Evolutionary conservation across 2,113 vertebrate species (phyloP).

Genomic region (Hoplias malabaricus): DNA sequence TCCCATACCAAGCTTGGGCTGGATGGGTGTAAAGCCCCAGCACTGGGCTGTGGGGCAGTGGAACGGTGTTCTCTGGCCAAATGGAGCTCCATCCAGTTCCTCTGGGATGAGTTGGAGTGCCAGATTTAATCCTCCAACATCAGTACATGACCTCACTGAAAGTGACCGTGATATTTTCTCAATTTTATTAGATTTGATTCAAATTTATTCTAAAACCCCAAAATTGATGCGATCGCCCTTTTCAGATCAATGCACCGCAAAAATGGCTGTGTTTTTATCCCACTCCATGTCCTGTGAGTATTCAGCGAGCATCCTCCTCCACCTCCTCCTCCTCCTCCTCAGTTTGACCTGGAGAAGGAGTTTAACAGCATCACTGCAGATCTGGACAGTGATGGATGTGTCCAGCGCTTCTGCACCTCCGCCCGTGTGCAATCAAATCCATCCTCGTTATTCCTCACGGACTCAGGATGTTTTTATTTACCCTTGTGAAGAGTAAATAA

Average conservation of each 20-base stretch:
- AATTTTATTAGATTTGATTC: not conserved
- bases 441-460: slow-evolving; percentile 5
- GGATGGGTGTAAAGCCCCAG: too few species aligned
- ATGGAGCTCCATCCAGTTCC: too few species aligned
- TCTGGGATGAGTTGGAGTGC: too few species aligned
- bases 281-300: not conserved
- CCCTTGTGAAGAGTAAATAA: slow-evolving; percentile 2
- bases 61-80: too few species aligned
- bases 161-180: too few species aligned
- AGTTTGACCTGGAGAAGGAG: not conserved
- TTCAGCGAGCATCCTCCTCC: slow-evolving; percentile 19
- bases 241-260: not conserved
- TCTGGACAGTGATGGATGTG: slow-evolving; percentile 22
- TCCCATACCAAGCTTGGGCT: too few species aligned
- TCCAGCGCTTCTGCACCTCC: not conserved
- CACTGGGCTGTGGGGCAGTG: too few species aligned
- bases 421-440: slow-evolving; percentile 10
- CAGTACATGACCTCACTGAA: too few species aligned
- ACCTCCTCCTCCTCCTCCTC: slow-evolving; percentile 22
- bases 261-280: not conserved
- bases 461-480: slow-evolving; percentile 16
- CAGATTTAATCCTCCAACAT: too few species aligned
- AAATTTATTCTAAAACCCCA: not conserved
- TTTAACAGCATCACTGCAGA: slow-evolving; percentile 13
- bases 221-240: not conserved